These are phyloP conservation scores for Halocaridina rubra DNA, from an alignment of 2,888 invertebrate species.

Conservation along the genomic window DNA sequence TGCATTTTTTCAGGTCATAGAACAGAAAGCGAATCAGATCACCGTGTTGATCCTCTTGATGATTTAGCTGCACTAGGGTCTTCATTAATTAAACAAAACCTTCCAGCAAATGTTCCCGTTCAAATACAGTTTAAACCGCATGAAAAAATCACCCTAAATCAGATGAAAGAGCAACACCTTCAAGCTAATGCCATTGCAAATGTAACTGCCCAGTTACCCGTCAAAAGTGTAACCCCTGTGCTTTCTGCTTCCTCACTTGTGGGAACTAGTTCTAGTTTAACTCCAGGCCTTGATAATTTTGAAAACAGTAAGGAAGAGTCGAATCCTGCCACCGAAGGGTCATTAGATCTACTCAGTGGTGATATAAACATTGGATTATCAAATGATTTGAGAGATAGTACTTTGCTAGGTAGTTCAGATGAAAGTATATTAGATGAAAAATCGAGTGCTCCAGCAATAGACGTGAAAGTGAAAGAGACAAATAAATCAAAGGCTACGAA, in stretches of 20 bases:
- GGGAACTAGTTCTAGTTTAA: neutral
- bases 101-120: slow-evolving; percentile 71
- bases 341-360: slow-evolving; percentile 35
- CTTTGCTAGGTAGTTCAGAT: slow-evolving; percentile 17
- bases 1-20: neutral
- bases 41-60: slow-evolving; percentile 23
- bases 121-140: slow-evolving; percentile 68
- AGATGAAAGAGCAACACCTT: slow-evolving; percentile 66
- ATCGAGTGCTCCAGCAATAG: neutral
- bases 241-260: neutral
- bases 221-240: neutral
- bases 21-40: neutral
- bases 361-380: neutral
- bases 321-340: neutral
- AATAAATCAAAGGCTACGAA: neutral
- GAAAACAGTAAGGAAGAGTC: neutral
- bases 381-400: neutral
- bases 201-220: neutral
- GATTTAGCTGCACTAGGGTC: slow-evolving; percentile 42
- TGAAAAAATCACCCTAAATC: slow-evolving; percentile 77
- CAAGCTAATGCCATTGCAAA: neutral
- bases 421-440: slow-evolving; percentile 12
- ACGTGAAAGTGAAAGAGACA: neutral
- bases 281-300: neutral
- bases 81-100: slow-evolving; percentile 76